These are phyloP conservation scores for Denticeps clupeoides DNA, from an alignment of 2,797 vertebrate species.

Conservation along the genomic window DNA sequence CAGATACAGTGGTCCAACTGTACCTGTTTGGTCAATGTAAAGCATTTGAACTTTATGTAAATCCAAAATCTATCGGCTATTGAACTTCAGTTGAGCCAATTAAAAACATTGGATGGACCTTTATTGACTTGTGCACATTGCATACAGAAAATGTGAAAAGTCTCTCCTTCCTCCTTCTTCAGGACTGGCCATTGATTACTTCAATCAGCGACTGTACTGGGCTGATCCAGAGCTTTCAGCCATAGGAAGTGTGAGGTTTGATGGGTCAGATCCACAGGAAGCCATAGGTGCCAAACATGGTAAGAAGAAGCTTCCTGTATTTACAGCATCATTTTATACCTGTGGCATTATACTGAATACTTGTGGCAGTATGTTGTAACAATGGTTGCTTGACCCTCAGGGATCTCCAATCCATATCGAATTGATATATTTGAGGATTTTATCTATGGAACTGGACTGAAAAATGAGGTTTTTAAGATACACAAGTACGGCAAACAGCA, in stretches of 20 bases:
- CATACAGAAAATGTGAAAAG: slow-evolving; percentile 37
- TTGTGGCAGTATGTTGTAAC: too few species aligned
- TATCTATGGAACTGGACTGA: slow-evolving; percentile 89
- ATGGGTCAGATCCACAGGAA: slow-evolving; percentile 79
- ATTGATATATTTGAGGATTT: slow-evolving; percentile 96
- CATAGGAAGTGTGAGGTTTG: slow-evolving; percentile 86
- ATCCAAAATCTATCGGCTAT: too few species aligned
- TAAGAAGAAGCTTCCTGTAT: too few species aligned
- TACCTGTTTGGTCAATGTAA: too few species aligned
- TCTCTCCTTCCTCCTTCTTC: slow-evolving; percentile 32
- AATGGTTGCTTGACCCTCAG: too few species aligned
- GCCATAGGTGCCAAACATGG: slow-evolving; percentile 82
- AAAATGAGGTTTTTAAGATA: slow-evolving; percentile 83
- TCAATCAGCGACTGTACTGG: slow-evolving; percentile 91
- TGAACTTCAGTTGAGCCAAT: slow-evolving; percentile 17
- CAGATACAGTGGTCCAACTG: too few species aligned
- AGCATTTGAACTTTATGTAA: too few species aligned
- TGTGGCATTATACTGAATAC: too few species aligned
- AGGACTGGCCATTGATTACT: slow-evolving; percentile 92
- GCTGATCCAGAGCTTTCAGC: slow-evolving; percentile 89
- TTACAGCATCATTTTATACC: too few species aligned
- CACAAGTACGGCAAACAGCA: slow-evolving; percentile 80
- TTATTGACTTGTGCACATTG: slow-evolving; percentile 37
- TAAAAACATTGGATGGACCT: slow-evolving; percentile 13
- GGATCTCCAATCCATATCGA: slow-evolving; percentile 85